Base-by-base conservation (phyloP, 2,113 vertebrate genomes). In the Labeo catla region DNA sequence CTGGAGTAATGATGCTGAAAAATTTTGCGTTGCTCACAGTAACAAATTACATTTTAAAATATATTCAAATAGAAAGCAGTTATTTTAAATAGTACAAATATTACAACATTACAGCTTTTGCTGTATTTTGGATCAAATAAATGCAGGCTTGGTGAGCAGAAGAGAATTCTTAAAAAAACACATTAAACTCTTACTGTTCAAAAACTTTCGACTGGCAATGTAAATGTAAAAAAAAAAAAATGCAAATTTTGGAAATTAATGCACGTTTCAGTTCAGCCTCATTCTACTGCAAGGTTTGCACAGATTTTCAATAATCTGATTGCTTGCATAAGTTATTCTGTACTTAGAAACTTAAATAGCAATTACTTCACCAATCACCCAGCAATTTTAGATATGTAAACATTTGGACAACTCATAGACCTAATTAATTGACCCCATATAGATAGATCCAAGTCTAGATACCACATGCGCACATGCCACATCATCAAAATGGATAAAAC, bases 391-490 rank as follows among this genome's bases (percentile, higher is more conserved):
- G 23, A 52, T 16, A 1, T 45, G 36, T 45, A 10, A 52, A 57
- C 10, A 80, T 45, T 63, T 80, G 21, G 57, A 36, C n/a, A 21
- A 15, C 36, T 34, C 73, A 76, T 65, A 23, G 61, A 10, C 2
- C 13, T 21, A 78, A 49, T 49, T 12, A 47, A 74, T 10, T n/a
- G 43, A 49, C 12, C 9, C 16, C 10, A 36, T 4, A 13, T 23
- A 36, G 36, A 13, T 23, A 36, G 36, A 61, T 47, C 36, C 8
- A n/a, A 76, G 13, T 76, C 49, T 19, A 76, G 49, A 52, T 47
- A 15, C 16, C 73, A 76, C 7, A 76, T 68, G 80, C 61, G 6
- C 73, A 76, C 7, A 76, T 68, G 80, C 80, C 80, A 82, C 61
- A 82, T 82, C 80, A 82, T 50, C 59, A 34, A 23, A 43, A 34